Conservation (phyloP, 2,797 vertebrate genomes). For the Hoplostethus mediterraneus region DNA sequence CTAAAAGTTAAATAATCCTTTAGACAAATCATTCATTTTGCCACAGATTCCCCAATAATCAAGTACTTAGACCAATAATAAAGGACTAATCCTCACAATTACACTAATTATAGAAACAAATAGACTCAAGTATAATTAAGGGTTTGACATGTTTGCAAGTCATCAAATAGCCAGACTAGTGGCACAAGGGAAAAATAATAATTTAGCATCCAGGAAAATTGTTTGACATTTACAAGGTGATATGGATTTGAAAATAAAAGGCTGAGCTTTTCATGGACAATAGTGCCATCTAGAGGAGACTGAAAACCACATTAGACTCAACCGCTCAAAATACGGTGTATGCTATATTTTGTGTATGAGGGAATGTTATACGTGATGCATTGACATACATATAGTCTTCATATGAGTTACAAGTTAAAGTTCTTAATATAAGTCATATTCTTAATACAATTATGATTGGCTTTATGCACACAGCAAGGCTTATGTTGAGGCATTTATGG, state of each 20-base stretch:
- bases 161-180: conserved; percentile 63
- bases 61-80: conserved; percentile 52
- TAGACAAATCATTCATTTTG: conserved; percentile 26
- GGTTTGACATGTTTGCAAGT: conserved; percentile 57
- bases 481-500: neutral
- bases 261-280: conserved; percentile 79
- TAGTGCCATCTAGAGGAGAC: conserved; percentile 83
- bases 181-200: conserved; percentile 71
- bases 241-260: conserved; percentile 57
- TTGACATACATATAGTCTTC: neutral
- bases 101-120: conserved; percentile 63
- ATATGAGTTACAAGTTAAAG: neutral
- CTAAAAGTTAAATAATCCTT: conserved; percentile 1
- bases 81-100: conserved; percentile 55
- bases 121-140: conserved; percentile 65
- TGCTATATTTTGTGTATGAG: neutral
- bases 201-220: conserved; percentile 66
- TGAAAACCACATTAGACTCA: neutral
- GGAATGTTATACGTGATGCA: neutral
- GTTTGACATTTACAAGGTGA: conserved; percentile 71
- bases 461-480: neutral
- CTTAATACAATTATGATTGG: neutral
- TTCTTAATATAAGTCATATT: too few species aligned
- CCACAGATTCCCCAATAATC: conserved; percentile 4
- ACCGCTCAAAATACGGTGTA: neutral